These are phyloP conservation scores for Colistium nudipinnis DNA, from an alignment of 2,113 vertebrate genomes.

Conservation along the genomic window DNA sequence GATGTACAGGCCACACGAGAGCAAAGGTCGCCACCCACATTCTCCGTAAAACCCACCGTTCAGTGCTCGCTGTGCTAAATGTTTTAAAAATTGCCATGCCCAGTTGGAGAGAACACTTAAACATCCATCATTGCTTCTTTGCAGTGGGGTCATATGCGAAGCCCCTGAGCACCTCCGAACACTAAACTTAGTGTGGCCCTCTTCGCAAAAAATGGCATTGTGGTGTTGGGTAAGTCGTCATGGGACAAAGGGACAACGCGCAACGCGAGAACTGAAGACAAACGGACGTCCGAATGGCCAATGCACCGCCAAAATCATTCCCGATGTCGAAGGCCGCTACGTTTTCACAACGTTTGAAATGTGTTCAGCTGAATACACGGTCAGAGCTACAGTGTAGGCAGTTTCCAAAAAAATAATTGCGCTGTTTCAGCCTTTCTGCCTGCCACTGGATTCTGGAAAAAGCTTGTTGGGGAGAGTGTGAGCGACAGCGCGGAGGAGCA, in stretches of 20 bases:
- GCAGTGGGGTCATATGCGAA: too few relatives aligned
- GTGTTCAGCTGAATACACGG: neutral
- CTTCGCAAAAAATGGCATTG: neutral
- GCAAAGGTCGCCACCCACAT: conserved; percentile 1
- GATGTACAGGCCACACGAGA: conserved; percentile 7
- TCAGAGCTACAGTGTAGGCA: neutral
- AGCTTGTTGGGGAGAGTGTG: neutral
- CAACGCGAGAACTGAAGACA: too few relatives aligned
- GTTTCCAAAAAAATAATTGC: neutral
- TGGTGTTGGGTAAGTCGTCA: too few relatives aligned
- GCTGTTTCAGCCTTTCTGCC: conserved; percentile 2
- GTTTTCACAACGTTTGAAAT: conserved; percentile 26
- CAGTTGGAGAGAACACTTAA: conserved; percentile 10
- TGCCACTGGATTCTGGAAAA: conserved; percentile 10
- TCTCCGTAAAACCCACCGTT: neutral
- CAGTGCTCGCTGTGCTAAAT: conserved; percentile 5
- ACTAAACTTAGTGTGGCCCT: neutral
- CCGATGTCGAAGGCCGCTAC: too few relatives aligned
- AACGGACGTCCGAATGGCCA: too few relatives aligned
- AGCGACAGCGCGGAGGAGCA: neutral
- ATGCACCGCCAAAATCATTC: too few relatives aligned
- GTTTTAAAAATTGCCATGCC: neutral
- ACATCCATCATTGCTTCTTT: neutral
- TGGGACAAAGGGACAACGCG: too few relatives aligned
- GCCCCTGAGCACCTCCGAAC: neutral